phyloP scores from a whole-genome alignment of 2,888 invertebrate species.

The Gonocerus acuteangulatus region DNA sequence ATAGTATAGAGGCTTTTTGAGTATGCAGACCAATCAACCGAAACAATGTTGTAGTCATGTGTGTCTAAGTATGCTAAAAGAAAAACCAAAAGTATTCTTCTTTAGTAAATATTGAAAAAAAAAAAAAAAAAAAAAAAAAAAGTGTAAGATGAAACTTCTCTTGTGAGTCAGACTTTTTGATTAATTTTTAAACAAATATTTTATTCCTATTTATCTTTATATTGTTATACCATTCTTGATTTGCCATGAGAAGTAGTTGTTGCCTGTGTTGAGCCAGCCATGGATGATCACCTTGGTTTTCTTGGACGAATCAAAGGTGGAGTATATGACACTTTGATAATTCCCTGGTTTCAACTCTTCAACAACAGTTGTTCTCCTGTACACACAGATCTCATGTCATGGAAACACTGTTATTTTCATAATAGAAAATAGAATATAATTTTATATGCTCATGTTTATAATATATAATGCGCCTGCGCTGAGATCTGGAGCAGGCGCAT shows the following conservation, averaged over 20 bases:
- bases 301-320: slow-evolving; percentile 27
- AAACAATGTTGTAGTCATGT: slow-evolving; percentile 33
- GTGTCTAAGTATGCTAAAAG: slow-evolving; percentile 30
- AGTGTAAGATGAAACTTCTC: too few species aligned
- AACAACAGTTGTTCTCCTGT: not conserved
- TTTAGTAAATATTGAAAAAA: too few species aligned
- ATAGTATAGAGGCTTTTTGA: slow-evolving; percentile 29
- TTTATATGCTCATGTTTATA: too few species aligned
- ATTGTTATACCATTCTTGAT: slow-evolving; percentile 33
- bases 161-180: too few species aligned
- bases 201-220: too few species aligned
- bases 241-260: slow-evolving; percentile 25
- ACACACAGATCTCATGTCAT: too few species aligned
- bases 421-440: too few species aligned
- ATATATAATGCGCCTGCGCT: too few species aligned
- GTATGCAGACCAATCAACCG: slow-evolving; percentile 34
- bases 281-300: slow-evolving; percentile 34
- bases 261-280: slow-evolving; percentile 31
- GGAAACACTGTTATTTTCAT: too few species aligned
- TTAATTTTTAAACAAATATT: too few species aligned
- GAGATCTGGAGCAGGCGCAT: too few species aligned
- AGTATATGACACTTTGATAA: slow-evolving; percentile 17
- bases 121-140: too few species aligned
- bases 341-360: slow-evolving; percentile 24
- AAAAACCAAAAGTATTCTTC: not conserved